Percentiles rank a stretch among this genome's conserved stretches.
phyloP scores from a whole-genome alignment of 1,140 invertebrate genomes.

The Monomorium pharaonis region DNA sequence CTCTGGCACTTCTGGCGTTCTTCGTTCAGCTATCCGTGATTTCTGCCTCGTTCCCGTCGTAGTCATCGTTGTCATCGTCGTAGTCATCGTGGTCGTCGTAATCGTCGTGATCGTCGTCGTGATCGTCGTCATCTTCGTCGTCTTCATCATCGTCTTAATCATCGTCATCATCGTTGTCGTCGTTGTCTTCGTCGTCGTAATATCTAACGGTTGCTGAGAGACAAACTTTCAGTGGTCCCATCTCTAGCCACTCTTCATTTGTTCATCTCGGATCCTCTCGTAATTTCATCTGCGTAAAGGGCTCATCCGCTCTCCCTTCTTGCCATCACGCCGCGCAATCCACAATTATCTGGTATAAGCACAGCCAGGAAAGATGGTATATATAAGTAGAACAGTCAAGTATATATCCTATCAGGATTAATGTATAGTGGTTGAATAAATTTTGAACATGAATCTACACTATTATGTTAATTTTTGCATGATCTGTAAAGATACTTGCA shows the following conservation, averaged over 20 bases:
- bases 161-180: neutral
- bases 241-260: constrained; percentile 80
- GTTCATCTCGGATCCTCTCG: constrained; percentile 79
- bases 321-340: constrained; percentile 68
- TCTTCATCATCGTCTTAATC: neutral
- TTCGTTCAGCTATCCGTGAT: constrained; percentile 71
- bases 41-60: constrained; percentile 55
- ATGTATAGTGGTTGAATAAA: neutral
- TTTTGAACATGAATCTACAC: neutral
- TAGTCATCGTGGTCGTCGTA: neutral
- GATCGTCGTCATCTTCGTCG: neutral
- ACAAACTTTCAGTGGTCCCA: constrained; percentile 71
- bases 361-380: constrained; percentile 76
- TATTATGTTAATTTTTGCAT: constrained; percentile 18
- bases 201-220: constrained; percentile 69
- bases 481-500: constrained; percentile 2
- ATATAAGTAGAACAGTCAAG: constrained; percentile 76
- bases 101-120: neutral
- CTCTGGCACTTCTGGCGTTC: constrained; percentile 72
- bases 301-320: constrained; percentile 78
- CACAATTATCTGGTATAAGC: constrained; percentile 76
- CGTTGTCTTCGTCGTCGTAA: constrained; percentile 58
- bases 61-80: constrained; percentile 2
- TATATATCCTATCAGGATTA: constrained; percentile 66
- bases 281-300: constrained; percentile 81